These are phyloP conservation scores for Oncorhynchus gorbuscha DNA, from an alignment of 2,113 vertebrate species.

Conservation along the genomic window DNA sequence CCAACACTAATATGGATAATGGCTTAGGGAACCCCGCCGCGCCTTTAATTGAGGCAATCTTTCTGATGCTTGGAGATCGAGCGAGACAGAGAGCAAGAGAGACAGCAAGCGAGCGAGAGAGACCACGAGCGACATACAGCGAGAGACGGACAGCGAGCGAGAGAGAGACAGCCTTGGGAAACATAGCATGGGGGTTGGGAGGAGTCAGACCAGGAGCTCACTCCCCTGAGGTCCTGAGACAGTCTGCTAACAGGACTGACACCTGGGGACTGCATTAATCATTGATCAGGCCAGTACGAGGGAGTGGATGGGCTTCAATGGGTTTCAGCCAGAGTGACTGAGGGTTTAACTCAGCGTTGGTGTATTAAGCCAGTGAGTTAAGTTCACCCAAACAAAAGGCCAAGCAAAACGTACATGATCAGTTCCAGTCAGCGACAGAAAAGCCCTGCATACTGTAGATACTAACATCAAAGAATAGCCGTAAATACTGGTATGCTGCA, in stretches of 20 bases:
- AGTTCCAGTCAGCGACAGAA: conserved; percentile 13
- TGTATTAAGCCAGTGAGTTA: not conserved
- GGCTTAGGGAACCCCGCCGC: conserved; percentile 66
- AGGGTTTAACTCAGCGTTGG: not conserved
- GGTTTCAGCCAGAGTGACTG: not conserved
- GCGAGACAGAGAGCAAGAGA: conserved; percentile 21
- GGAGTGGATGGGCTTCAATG: no score
- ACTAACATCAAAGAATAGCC: conserved; percentile 33
- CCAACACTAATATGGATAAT: conserved; percentile 69
- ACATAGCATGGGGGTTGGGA: conserved; percentile 22
- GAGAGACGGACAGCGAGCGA: not conserved
- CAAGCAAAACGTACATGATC: not conserved
- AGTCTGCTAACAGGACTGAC: conserved; percentile 42
- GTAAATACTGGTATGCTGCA: not conserved
- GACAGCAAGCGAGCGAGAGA: conserved; percentile 40
- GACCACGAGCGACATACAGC: conserved; percentile 9
- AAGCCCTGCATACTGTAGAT: not conserved
- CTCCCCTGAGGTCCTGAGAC: conserved; percentile 48
- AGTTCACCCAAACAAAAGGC: not conserved
- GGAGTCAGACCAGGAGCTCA: conserved; percentile 49
- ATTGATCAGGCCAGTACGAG: conserved; percentile 61
- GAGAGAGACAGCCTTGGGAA: not conserved
- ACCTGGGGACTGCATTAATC: conserved; percentile 76
- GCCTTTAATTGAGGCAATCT: conserved; percentile 66
- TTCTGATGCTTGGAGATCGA: conserved; percentile 45